Evolutionary conservation across 2,797 vertebrate genomes (phyloP).

Genomic region (Sebastes steindachneri): DNA sequence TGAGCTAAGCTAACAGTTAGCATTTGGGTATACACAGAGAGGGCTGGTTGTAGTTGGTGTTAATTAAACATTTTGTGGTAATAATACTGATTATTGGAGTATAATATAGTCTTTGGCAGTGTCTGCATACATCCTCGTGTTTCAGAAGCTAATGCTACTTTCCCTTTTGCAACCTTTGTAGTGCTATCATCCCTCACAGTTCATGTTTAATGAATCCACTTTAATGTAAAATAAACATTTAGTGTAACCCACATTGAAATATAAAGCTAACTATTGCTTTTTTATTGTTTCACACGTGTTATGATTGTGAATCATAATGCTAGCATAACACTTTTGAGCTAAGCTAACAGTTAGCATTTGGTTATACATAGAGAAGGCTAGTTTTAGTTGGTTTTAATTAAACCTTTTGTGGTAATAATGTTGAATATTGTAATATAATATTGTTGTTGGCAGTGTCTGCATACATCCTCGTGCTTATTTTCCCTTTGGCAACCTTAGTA

Average conservation of each 20-base stretch:
- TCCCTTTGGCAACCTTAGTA: too few relatives aligned
- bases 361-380: background rate
- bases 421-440: background rate
- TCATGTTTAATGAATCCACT: too few relatives aligned
- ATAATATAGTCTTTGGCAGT: background rate
- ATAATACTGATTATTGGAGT: background rate
- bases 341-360: background rate
- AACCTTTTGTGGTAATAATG: background rate
- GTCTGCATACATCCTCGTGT: conserved; percentile 8
- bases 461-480: background rate
- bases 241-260: too few relatives aligned
- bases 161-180: too few relatives aligned
- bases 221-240: too few relatives aligned
- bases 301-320: too few relatives aligned
- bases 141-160: too few relatives aligned
- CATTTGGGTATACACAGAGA: background rate
- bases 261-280: too few relatives aligned
- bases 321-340: too few relatives aligned
- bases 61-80: background rate
- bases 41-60: background rate
- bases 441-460: background rate
- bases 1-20: background rate
- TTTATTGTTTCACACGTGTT: too few relatives aligned
- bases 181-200: too few relatives aligned
- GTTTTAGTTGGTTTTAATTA: background rate